Percentiles rank a stretch among this genome's conserved stretches.
Evolutionary conservation across 1,140 invertebrate genomes (phyloP).

Genomic region (Pemphigus obesinymphae): DNA sequence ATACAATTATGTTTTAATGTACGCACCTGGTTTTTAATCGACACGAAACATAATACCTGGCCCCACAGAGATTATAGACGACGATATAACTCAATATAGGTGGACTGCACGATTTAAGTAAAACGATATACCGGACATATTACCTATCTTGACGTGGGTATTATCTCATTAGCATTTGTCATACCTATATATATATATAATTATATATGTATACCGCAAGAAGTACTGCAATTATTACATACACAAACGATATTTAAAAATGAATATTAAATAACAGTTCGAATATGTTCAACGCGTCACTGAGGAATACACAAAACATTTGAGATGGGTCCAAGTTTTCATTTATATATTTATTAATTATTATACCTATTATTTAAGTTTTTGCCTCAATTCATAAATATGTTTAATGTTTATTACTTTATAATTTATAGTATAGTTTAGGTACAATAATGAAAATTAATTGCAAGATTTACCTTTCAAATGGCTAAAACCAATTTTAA

Average conservation of each 20-base stretch:
- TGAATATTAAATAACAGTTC: not conserved
- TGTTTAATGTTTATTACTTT: too few relatives aligned
- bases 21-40: not conserved
- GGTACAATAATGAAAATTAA: not conserved
- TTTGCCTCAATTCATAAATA: too few relatives aligned
- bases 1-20: not conserved
- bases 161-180: not conserved
- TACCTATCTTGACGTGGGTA: constrained; percentile 23
- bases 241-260: not conserved
- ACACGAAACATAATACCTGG: not conserved
- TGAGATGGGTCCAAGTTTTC: not conserved
- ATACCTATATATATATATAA: too few relatives aligned
- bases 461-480: not conserved
- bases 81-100: not conserved
- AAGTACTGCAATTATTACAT: not conserved
- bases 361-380: too few relatives aligned
- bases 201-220: not conserved
- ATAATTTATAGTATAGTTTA: not conserved
- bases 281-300: not conserved
- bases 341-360: too few relatives aligned
- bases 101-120: not conserved
- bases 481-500: not conserved
- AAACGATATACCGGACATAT: constrained; percentile 12
- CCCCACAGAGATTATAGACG: not conserved
- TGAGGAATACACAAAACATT: not conserved